phyloP scores from a whole-genome alignment of 2,888 invertebrate genomes.

The Mythimna pallens region DNA sequence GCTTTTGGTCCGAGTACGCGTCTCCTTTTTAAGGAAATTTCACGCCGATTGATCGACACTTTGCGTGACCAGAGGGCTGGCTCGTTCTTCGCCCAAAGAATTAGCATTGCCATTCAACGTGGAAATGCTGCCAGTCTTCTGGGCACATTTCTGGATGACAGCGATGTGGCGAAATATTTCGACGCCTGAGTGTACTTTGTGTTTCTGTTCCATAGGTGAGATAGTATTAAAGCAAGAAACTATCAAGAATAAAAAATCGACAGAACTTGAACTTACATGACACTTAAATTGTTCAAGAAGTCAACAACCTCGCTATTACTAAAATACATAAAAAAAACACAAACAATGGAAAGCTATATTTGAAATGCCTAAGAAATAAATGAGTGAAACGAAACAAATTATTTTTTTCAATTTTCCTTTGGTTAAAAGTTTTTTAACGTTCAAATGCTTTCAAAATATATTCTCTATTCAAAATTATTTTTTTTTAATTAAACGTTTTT shows the following conservation, averaged over 20 bases:
- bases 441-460: not conserved
- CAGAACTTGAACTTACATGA: not conserved
- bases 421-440: conserved; percentile 9
- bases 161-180: too few relatives aligned
- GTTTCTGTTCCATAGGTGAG: too few relatives aligned
- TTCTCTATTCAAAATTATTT: not conserved
- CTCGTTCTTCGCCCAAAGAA: too few relatives aligned
- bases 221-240: too few relatives aligned
- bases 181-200: too few relatives aligned
- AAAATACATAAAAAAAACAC: not conserved
- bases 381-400: conserved; percentile 2
- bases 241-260: not conserved
- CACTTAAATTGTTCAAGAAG: conserved; percentile 1
- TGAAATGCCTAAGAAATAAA: conserved; percentile 1
- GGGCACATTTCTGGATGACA: too few relatives aligned
- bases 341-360: not conserved
- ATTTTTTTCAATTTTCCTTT: conserved; percentile 21
- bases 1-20: too few relatives aligned
- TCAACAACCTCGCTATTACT: not conserved
- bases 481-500: not conserved
- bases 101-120: too few relatives aligned
- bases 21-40: too few relatives aligned
- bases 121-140: too few relatives aligned
- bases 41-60: too few relatives aligned
- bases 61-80: too few relatives aligned